A percentile compares a stretch with the other conserved stretches of the same genome.
Conservation (phyloP, 2,113 vertebrate genomes). For the Hydropotes inermis region DNA sequence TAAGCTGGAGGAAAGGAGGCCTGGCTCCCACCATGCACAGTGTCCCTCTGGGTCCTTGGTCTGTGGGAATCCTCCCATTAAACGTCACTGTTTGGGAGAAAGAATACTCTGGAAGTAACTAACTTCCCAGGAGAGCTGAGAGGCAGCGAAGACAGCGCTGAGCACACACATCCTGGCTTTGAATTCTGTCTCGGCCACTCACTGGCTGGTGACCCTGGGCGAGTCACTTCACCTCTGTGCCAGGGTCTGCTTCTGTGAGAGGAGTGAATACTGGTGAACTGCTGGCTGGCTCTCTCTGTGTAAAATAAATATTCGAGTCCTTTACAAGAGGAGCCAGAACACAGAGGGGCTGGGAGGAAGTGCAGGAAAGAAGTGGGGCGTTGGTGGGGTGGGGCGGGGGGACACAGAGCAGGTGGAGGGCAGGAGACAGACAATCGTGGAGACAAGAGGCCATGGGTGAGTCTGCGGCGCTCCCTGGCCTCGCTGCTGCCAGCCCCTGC, state of each 20-base stretch:
- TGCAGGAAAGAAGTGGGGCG: not conserved
- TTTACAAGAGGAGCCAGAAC: not conserved
- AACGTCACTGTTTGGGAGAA: not conserved
- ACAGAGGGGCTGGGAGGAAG: not conserved
- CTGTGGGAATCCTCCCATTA: not conserved
- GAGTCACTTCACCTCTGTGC: not conserved
- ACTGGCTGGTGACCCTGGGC: not conserved
- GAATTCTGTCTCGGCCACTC: not conserved
- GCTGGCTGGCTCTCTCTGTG: not conserved
- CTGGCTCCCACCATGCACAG: not conserved
- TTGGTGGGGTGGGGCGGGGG: not conserved
- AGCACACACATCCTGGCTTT: not conserved
- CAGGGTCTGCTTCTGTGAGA: not conserved
- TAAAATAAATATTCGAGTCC: not conserved
- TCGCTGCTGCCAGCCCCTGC: not conserved
- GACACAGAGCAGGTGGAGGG: fast-evolving
- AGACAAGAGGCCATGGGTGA: fast-evolving
- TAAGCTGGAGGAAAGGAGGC: not conserved
- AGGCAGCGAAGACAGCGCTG: fast-evolving
- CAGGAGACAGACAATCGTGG: not conserved
- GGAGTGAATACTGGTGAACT: not conserved
- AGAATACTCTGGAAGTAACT: too few species aligned
- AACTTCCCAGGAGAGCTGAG: not conserved
- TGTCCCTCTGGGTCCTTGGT: not conserved
- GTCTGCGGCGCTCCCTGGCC: not conserved